Evolutionary conservation across 2,888 invertebrate species (phyloP).

Genomic region (Lutraria lutraria): DNA sequence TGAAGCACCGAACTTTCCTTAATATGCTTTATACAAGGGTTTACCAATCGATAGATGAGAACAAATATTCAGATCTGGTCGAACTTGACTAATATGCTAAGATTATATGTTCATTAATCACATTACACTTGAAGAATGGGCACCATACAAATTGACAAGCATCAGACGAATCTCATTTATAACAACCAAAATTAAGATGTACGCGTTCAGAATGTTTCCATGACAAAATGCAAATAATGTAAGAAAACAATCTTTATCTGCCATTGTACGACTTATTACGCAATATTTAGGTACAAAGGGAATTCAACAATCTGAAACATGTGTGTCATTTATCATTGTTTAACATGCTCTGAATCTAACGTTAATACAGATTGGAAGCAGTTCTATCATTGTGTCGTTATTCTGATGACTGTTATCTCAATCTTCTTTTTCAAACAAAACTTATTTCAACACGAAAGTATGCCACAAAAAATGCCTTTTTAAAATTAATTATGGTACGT

Average conservation of each 20-base stretch:
- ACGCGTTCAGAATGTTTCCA: neutral
- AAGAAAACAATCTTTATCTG: neutral
- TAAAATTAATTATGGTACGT: too few relatives aligned
- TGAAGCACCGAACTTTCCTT: too few relatives aligned
- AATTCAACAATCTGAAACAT: too few relatives aligned
- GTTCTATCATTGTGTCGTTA: too few relatives aligned
- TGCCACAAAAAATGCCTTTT: too few relatives aligned
- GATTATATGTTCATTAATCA: slow-evolving; percentile 14
- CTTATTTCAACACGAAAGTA: too few relatives aligned
- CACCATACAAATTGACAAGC: neutral
- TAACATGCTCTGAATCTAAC: too few relatives aligned
- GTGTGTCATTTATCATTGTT: too few relatives aligned
- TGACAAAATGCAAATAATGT: slow-evolving; percentile 1
- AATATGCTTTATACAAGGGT: neutral
- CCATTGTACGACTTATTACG: neutral
- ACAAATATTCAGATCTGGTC: neutral
- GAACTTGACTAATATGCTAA: neutral
- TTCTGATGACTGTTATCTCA: too few relatives aligned
- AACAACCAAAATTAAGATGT: neutral
- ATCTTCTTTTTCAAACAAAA: too few relatives aligned
- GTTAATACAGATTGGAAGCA: too few relatives aligned
- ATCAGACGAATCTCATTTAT: neutral
- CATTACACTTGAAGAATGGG: neutral
- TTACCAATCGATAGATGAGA: neutral
- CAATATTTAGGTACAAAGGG: neutral